Evolutionary conservation across 2,888 invertebrate species (phyloP), one percentile per base, ranked within the genome.

Genomic region (Lepidonotus clava): DNA sequence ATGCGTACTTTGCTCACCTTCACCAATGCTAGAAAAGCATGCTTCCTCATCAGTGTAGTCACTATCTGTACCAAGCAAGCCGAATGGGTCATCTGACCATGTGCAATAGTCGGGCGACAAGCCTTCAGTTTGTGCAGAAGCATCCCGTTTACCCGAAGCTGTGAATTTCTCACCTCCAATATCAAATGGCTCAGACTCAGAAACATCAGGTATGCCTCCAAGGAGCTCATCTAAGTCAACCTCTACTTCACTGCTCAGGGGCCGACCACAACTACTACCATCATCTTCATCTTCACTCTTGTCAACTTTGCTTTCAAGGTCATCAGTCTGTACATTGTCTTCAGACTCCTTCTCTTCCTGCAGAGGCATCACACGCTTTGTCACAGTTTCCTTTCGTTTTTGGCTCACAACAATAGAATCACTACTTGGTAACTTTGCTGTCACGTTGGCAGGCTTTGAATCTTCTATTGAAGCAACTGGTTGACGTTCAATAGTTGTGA

Each of bases 91-190:
- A 80, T 80, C 80, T 46, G 80, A 51, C 41, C 80, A 46, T 14
- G 51, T 41, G 80, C 34, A 32, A 46, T 11, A 80, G 34, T 28
- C 41, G 34, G 41, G 80, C 24, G 41, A 41, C 51, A 80, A 80
- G 80, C 80, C 80, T 32, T 80, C 80, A 32, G 80, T 80, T 80
- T 80, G 80, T 46, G 80, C 41, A 46, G 80, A 80, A 80, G 80
- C 80, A 80, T 80, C 80, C 80, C 34, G 21, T 41, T 28, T 40
- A 1, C 34, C 80, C 41, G 46, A 28, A 41, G 34, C 11, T 71
- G 11, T 11, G 36, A 80, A 46, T 41, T 41, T 80, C 80, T 46
- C 46, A 80, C 80, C 80, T 80, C 80, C 51, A 80, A 51, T 32
- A 18, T 80, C 80, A 41, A 80, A 46, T 1, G 46, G 46, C 46